A percentile compares a stretch with the other conserved stretches of the same genome.
Conservation (phyloP, 2,888 invertebrate species). For the Drosophila antonietae region DNA sequence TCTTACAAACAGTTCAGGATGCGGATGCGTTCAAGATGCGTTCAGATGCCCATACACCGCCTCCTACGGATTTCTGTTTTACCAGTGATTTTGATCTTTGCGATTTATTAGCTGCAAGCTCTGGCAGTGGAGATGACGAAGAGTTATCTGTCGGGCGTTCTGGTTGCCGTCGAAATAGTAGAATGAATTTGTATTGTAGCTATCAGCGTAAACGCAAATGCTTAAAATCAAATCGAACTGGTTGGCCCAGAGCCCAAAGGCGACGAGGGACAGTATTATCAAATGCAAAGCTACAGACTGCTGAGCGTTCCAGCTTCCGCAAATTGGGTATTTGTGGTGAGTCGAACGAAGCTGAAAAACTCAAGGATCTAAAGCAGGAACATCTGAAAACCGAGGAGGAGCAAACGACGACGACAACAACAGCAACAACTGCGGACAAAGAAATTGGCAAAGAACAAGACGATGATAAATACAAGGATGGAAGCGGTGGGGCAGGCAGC, state of each 20-base stretch:
- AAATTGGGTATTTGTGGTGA: constrained; percentile 46
- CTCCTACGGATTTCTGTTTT: constrained; percentile 80
- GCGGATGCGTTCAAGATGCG: not conserved
- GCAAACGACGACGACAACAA: constrained; percentile 51
- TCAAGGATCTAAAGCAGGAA: constrained; percentile 44
- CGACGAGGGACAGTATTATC: constrained; percentile 42
- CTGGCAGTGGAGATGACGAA: constrained; percentile 61
- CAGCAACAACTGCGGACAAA: constrained; percentile 44
- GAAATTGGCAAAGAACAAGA: constrained; percentile 31
- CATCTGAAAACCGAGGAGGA: constrained; percentile 52
- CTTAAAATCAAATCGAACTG: constrained; percentile 90
- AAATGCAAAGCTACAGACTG: constrained; percentile 52
- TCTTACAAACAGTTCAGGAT: not conserved
- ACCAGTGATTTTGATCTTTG: constrained; percentile 82
- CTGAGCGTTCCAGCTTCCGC: constrained; percentile 68
- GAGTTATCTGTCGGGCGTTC: constrained; percentile 21
- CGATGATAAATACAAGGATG: constrained; percentile 45
- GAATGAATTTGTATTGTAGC: constrained; percentile 68
- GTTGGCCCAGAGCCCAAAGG: constrained; percentile 89
- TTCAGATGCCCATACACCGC: constrained; percentile 64
- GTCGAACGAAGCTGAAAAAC: not conserved
- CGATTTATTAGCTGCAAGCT: constrained; percentile 73
- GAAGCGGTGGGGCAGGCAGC: constrained; percentile 40
- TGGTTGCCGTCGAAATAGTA: constrained; percentile 47
- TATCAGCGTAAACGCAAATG: constrained; percentile 82